phyloP scores from a whole-genome alignment of 2,888 invertebrate species.

The Lathronympha strigana region DNA sequence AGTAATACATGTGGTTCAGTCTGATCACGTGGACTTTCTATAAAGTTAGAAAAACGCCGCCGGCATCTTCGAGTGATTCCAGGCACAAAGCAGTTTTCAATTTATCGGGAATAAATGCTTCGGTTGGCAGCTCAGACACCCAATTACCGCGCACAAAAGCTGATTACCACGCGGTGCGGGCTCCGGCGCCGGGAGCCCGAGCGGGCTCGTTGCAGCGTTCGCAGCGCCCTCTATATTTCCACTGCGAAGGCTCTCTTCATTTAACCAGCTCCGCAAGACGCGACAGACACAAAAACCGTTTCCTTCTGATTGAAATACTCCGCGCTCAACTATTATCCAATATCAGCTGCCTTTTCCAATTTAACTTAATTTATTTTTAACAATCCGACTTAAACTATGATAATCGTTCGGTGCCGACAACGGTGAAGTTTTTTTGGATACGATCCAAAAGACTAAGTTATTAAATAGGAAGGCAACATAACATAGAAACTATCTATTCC shows the following conservation, averaged over 20 bases:
- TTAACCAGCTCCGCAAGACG: slow-evolving; percentile 65
- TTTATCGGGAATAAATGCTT: slow-evolving; percentile 83
- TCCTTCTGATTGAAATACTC: slow-evolving; percentile 65
- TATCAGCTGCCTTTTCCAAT: slow-evolving; percentile 18
- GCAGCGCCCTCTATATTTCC: slow-evolving; percentile 68
- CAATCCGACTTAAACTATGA: slow-evolving; percentile 27
- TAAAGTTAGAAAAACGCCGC: slow-evolving; percentile 61
- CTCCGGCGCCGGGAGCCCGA: slow-evolving; percentile 56
- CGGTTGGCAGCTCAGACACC: slow-evolving; percentile 83
- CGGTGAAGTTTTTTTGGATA: slow-evolving; percentile 34
- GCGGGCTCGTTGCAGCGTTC: slow-evolving; percentile 49
- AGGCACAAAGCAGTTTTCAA: slow-evolving; percentile 81
- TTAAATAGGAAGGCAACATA: slow-evolving; percentile 27
- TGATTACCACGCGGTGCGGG: slow-evolving; percentile 69
- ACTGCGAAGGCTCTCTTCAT: slow-evolving; percentile 75
- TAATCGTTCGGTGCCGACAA: slow-evolving; percentile 25
- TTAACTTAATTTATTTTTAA: slow-evolving; percentile 18
- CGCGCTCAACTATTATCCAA: slow-evolving; percentile 43
- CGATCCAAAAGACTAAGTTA: slow-evolving; percentile 32
- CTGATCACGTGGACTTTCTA: slow-evolving; percentile 48
- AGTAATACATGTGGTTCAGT: slow-evolving; percentile 39
- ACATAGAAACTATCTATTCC: slow-evolving; percentile 21
- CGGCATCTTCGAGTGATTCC: slow-evolving; percentile 72
- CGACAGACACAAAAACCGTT: slow-evolving; percentile 57
- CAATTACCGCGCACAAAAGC: slow-evolving; percentile 83